Conservation (phyloP, 1,140 invertebrate species). For the Drosophila sucinea region DNA sequence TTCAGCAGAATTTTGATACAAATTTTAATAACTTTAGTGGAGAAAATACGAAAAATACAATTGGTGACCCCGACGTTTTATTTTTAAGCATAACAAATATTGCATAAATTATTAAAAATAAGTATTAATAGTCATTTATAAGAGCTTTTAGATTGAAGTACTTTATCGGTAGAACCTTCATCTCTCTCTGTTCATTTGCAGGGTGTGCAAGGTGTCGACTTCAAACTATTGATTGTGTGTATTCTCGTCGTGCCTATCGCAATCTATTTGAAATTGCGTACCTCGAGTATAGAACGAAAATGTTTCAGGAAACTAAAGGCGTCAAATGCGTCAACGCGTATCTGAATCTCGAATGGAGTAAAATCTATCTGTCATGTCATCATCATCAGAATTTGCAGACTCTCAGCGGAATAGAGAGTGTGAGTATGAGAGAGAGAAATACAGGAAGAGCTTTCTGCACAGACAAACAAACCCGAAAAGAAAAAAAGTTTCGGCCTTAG, state of each 20-base stretch:
- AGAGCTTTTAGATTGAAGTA: too few species aligned
- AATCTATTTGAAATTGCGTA: constrained; percentile 72
- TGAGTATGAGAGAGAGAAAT: constrained; percentile 23
- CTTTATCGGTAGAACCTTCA: constrained; percentile 1
- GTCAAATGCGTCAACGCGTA: constrained; percentile 2
- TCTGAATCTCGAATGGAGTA: background rate
- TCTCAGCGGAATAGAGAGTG: background rate
- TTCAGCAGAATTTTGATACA: too few species aligned
- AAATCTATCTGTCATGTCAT: constrained; percentile 4
- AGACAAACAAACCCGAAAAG: constrained; percentile 12
- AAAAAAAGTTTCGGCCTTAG: constrained; percentile 32
- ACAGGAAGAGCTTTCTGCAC: constrained; percentile 77
- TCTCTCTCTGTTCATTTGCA: background rate
- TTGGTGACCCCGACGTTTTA: too few species aligned
- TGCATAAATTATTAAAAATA: too few species aligned
- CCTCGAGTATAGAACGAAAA: constrained; percentile 21
- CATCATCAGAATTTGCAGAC: background rate
- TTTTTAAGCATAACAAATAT: too few species aligned
- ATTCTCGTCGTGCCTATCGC: constrained; percentile 63
- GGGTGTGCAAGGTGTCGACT: constrained; percentile 29
- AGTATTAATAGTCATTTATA: too few species aligned
- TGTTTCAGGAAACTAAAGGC: constrained; percentile 36
- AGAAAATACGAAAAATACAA: too few species aligned
- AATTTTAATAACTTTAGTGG: too few species aligned
- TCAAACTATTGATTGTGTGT: constrained; percentile 34